Conservation (phyloP, 1,140 invertebrate species). For the Homarus americanus region DNA sequence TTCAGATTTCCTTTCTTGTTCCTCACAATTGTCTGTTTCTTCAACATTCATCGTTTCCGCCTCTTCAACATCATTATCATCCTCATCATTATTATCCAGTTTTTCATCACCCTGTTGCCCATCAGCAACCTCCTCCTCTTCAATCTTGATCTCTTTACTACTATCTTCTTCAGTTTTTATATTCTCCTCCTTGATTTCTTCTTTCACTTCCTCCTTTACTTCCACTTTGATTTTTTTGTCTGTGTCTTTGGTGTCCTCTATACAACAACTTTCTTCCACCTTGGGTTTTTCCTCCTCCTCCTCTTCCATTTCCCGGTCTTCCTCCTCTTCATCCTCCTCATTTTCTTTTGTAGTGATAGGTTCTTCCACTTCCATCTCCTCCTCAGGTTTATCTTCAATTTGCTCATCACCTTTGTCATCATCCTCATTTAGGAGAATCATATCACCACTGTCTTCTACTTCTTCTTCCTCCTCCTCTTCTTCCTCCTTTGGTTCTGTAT, state of each 20-base stretch:
- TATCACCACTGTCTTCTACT: conserved; percentile 42
- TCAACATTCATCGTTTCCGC: neutral
- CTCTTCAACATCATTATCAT: neutral
- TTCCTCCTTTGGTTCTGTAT: neutral
- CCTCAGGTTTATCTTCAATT: neutral
- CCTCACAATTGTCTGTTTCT: neutral
- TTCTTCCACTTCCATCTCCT: neutral
- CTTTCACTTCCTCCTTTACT: neutral
- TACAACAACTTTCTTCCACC: neutral
- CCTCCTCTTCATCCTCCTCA: neutral
- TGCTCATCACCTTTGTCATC: conserved; percentile 40
- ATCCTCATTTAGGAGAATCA: conserved; percentile 5
- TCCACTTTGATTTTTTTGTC: conserved; percentile 1
- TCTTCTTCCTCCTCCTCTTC: neutral
- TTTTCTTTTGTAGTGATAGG: neutral
- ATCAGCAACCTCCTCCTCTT: neutral
- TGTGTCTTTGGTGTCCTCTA: neutral
- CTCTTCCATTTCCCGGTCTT: neutral
- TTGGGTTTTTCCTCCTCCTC: neutral
- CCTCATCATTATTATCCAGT: neutral
- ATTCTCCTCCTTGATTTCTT: neutral
- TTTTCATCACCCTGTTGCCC: conserved; percentile 23
- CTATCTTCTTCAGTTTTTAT: neutral
- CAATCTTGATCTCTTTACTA: neutral
- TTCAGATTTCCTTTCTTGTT: neutral